Evolutionary conservation across 2,888 invertebrate genomes (phyloP), one percentile per base, ranked within the genome.

Genomic region (Plebejus anna): DNA sequence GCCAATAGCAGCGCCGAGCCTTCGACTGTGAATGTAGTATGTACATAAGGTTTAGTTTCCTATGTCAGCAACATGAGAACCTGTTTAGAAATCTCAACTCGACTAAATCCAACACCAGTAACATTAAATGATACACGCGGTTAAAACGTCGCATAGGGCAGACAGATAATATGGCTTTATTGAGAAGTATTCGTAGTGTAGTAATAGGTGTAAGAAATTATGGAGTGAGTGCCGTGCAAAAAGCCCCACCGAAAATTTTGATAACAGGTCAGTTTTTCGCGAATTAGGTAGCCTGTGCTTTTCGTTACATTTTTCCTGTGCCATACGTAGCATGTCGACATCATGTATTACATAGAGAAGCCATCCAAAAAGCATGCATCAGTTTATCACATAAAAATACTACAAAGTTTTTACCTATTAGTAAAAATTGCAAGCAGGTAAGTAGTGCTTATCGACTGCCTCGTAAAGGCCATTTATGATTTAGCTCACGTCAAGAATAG

Each of bases 191-290:
- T 75, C 86, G 85, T 80, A 84, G 83, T 82, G 76, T 79, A 7
- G 78, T 81, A 32, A 80, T 84, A 77, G 88, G 84, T 81, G 78
- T 88, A 22, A 88, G 90, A 82, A 85, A 83, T 77, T 91, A 89
- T 82, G 85, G 88, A 78, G 85, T 84, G 57, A 84, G 83, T 76
- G 84, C 81, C 70, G 79, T 82, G 66, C 82, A 81, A 71, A 85
- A 84, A 79, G 89, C 84, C 75, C 86, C 91, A 6, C 95, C 95
- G 42, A 94, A 94, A 85, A 95, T 95, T 82, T 88, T 95, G 72
- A 95, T 95, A 70, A 95, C 95, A 70, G 95, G 95, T 95, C 84
- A 93, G 90, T 89, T 55, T 51, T 36, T 61, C 4, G 22, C 28
- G 55, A 59, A 59, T 36, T 5, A 66, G 16, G 28, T 22, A 22